Evolutionary conservation across 2,888 invertebrate species (phyloP), one percentile per base, ranked within the genome.

Genomic region (Latrodectus hesperus): DNA sequence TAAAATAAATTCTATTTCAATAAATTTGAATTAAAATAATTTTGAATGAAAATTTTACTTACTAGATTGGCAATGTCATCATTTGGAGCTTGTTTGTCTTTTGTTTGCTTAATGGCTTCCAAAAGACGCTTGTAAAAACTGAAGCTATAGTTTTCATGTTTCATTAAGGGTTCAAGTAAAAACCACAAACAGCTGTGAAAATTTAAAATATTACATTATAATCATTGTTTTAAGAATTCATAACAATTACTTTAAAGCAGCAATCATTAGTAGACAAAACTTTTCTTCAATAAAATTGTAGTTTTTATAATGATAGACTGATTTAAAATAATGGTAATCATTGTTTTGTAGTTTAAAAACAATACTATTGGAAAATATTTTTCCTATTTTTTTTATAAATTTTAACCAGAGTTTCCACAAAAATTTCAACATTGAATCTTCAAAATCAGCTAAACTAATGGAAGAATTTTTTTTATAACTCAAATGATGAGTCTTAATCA

Each of bases 111-210:
- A 95, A 99, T 98, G 91, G 96, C 94, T 91, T 98, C 98, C 81
- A 99, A 95, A 88, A 99, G 94, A 91, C 96, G 96, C 93, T 97
- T 97, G 93, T 98, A 98, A 93, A 99, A 99, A 64, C 97, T 96
- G 93, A 96, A 98, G 92, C 96, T 97, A 93, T 98, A 98, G 92
- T 96, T 96, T 91, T 99, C 99, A 91, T 96, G 97, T 92, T 97
- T 96, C 91, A 98, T 96, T 80, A 99, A 93, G 0, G 99, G 98
- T 92, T 99, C 99, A 91, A 99, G 93, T 81, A 99, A 95, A 92
- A 98, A 98, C 96, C 97, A 98, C 80, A 99, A 93, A 92, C 98
- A 98, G n/a, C 96, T 91, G 72, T 90, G 88, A 82, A n/a, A 71
- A 67, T 75, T 9, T 55, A 3, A n/a, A 75, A 38, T 51, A 9